Evolutionary conservation across 2,797 vertebrate species (phyloP).

Genomic region (Pangasius djambal): DNA sequence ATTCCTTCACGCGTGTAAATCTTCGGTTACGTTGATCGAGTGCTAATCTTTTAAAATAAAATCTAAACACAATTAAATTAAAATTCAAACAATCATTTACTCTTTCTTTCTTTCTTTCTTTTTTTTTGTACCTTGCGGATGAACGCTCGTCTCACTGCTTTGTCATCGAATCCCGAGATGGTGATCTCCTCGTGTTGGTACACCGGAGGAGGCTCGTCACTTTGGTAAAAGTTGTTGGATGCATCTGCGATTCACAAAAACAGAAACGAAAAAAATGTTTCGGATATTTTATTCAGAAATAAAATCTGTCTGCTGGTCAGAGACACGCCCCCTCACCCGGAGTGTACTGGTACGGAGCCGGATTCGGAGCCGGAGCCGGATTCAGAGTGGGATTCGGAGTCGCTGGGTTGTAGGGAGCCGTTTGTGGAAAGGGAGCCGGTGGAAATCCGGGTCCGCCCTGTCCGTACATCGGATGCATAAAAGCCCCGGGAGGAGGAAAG

Average conservation of each 20-base stretch:
- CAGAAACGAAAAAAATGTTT: not conserved
- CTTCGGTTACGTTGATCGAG: not conserved
- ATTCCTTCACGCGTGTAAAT: not conserved
- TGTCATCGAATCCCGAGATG: slow-evolving; percentile 84
- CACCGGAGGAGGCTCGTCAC: slow-evolving; percentile 84
- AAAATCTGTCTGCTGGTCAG: not conserved
- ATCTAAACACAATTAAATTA: not conserved
- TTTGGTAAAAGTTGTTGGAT: slow-evolving; percentile 80
- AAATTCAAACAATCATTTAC: too few relatives aligned
- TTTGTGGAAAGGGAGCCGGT: slow-evolving; percentile 77
- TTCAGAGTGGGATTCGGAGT: not conserved
- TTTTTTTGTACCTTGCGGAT: slow-evolving; percentile 83
- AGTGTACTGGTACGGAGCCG: slow-evolving; percentile 57
- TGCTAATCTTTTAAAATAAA: too few relatives aligned
- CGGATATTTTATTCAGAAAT: too few relatives aligned
- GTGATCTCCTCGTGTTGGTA: slow-evolving; percentile 88
- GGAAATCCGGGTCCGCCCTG: slow-evolving; percentile 69
- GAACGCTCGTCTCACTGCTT: slow-evolving; percentile 85
- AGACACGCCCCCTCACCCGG: slow-evolving; percentile 61
- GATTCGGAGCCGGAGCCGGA: not conserved
- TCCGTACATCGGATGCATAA: slow-evolving; percentile 68
- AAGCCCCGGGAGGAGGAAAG: slow-evolving; percentile 64
- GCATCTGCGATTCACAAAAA: slow-evolving; percentile 58
- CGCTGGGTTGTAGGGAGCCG: not conserved
- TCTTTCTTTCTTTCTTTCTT: too few relatives aligned